Evolutionary conservation across 2,113 vertebrate species (phyloP).

Genomic region (Microtus montanus): DNA sequence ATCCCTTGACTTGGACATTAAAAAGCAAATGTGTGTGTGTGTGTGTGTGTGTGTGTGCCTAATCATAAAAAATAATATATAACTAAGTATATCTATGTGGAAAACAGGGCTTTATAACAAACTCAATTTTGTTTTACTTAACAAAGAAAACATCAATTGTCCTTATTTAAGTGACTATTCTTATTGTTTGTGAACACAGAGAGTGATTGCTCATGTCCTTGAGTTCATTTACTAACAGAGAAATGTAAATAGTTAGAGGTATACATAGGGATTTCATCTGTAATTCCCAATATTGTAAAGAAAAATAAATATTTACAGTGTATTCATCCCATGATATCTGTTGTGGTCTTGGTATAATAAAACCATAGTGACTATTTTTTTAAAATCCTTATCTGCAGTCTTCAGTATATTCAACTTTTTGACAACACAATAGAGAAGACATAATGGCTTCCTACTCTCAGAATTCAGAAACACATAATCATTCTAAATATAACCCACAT

Average conservation of each 20-base stretch:
- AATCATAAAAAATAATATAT: not conserved
- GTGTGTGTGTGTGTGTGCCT: not conserved
- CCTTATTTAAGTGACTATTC: constrained; percentile 36
- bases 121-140: not conserved
- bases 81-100: not conserved
- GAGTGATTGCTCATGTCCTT: constrained; percentile 67
- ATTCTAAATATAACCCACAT: not conserved
- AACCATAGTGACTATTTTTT: constrained; percentile 20
- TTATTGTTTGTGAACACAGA: constrained; percentile 58
- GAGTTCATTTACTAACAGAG: constrained; percentile 70
- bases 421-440: not conserved
- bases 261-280: constrained; percentile 60
- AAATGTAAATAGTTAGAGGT: constrained; percentile 80
- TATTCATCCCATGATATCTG: constrained; percentile 71
- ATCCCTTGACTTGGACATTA: not conserved
- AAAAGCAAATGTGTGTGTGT: not conserved
- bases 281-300: constrained; percentile 75
- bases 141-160: constrained; percentile 28
- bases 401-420: constrained; percentile 45
- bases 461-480: constrained; percentile 28
- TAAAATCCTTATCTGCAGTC: not conserved
- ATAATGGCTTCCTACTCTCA: not conserved
- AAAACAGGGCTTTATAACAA: not conserved
- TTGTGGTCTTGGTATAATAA: constrained; percentile 56
- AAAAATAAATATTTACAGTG: constrained; percentile 81